phyloP scores from a whole-genome alignment of 53 echinoderm and acorn worm species.

The Apostichopus leukothele region DNA sequence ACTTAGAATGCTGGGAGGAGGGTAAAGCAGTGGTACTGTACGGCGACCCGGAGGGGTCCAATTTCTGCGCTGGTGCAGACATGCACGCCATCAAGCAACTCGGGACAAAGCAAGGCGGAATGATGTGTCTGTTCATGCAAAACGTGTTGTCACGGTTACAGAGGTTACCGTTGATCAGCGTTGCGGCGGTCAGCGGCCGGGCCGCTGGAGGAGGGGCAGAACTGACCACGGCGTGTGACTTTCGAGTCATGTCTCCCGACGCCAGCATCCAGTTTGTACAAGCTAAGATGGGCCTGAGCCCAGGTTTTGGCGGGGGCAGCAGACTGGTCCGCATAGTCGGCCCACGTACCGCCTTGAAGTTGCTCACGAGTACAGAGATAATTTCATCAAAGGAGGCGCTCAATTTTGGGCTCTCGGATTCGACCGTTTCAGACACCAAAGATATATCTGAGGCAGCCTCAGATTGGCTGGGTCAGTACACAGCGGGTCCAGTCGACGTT shows the following conservation, averaged over 20 bases:
- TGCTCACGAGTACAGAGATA: slow-evolving; percentile 55
- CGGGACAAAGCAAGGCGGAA: slow-evolving; percentile 49
- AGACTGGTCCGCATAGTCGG: slow-evolving; percentile 83
- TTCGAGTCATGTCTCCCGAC: slow-evolving; percentile 67
- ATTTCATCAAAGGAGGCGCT: slow-evolving; percentile 58
- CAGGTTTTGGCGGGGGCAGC: slow-evolving; percentile 89
- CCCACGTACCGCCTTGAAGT: slow-evolving; percentile 66
- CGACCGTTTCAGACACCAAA: slow-evolving; percentile 43
- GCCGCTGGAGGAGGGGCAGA: slow-evolving; percentile 89
- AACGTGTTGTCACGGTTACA: slow-evolving; percentile 71
- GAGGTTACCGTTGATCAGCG: slow-evolving; percentile 75
- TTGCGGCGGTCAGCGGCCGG: slow-evolving; percentile 68
- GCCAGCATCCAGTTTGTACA: slow-evolving; percentile 77
- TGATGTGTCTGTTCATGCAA: slow-evolving; percentile 97
- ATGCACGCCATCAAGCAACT: slow-evolving; percentile 52
- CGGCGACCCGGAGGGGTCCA: slow-evolving; percentile 59
- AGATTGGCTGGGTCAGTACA: slow-evolving; percentile 75
- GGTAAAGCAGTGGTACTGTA: slow-evolving; percentile 78
- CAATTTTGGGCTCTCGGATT: slow-evolving; percentile 62
- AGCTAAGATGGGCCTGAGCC: slow-evolving; percentile 71
- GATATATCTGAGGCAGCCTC: slow-evolving; percentile 52
- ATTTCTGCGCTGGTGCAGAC: slow-evolving; percentile 87
- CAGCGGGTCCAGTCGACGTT: slow-evolving; percentile 52
- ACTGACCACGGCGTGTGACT: slow-evolving; percentile 84
- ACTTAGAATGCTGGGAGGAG: slow-evolving; percentile 74